Evolutionary conservation across 2,888 invertebrate genomes (phyloP).

Genomic region (Lepidochitona cinerea): DNA sequence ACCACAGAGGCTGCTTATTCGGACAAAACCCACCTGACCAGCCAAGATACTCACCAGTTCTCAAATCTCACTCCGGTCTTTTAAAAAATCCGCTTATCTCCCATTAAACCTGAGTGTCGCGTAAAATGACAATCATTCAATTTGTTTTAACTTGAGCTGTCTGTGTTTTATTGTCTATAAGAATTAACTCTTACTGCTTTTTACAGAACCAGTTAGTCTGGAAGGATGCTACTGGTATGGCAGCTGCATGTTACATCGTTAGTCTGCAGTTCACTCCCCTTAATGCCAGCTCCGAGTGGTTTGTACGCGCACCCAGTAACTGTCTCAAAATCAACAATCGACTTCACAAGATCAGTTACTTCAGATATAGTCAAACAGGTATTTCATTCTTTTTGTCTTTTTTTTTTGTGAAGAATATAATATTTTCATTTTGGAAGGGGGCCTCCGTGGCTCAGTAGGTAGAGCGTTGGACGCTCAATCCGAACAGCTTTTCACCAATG

Average conservation of each 20-base stretch:
- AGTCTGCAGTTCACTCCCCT: conserved; percentile 52
- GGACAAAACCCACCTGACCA: too few species aligned
- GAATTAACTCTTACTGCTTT: too few species aligned
- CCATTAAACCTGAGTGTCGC: too few species aligned
- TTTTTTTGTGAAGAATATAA: too few species aligned
- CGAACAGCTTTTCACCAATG: not conserved
- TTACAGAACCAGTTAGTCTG: conserved; percentile 65
- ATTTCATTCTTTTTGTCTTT: too few species aligned
- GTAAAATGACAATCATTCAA: too few species aligned
- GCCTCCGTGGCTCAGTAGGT: not conserved
- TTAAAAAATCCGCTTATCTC: too few species aligned
- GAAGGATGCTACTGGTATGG: conserved; percentile 63
- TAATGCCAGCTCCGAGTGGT: conserved; percentile 60
- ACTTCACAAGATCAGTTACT: conserved; percentile 74
- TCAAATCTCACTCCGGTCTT: too few species aligned
- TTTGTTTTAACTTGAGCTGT: too few species aligned
- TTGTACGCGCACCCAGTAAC: conserved; percentile 67
- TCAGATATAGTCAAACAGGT: conserved; percentile 72
- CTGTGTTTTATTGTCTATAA: too few species aligned
- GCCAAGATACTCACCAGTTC: too few species aligned
- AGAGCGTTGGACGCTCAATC: not conserved
- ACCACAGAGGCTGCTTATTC: too few species aligned
- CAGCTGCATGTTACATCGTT: conserved; percentile 64
- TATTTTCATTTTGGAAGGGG: not conserved
- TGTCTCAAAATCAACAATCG: conserved; percentile 71